Evolutionary conservation across 1,140 invertebrate species (phyloP).

Genomic region (Zaprionus ornatus): DNA sequence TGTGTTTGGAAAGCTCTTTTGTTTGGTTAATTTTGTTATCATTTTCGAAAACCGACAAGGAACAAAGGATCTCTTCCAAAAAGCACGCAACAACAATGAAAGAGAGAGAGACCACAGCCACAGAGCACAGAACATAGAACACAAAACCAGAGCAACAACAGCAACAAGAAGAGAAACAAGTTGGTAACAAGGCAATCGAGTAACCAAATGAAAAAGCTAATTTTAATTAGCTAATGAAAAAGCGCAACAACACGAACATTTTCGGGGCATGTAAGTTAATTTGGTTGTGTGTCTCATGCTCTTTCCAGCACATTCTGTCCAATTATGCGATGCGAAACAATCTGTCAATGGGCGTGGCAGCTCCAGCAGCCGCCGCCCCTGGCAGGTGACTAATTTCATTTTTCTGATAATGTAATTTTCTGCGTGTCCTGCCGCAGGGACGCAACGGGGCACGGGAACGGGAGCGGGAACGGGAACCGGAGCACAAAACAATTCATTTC

Average conservation of each 20-base stretch:
- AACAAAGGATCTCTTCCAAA: constrained; percentile 8
- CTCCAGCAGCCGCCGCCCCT: constrained; percentile 5
- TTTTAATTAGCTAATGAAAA: constrained; percentile 58
- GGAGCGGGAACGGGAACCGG: too few relatives aligned
- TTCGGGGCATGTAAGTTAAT: constrained; percentile 40
- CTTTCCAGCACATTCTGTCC: constrained; percentile 5
- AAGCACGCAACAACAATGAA: constrained; percentile 20
- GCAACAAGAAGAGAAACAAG: constrained; percentile 13
- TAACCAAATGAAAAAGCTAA: constrained; percentile 47
- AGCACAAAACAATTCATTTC: constrained; percentile 28
- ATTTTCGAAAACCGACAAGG: constrained; percentile 28
- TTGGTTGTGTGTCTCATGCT: constrained; percentile 7
- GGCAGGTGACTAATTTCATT: constrained; percentile 52
- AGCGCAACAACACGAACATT: constrained; percentile 40
- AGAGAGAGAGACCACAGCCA: neutral
- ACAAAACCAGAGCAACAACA: constrained; percentile 22
- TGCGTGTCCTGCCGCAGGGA: constrained; percentile 1
- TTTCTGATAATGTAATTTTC: constrained; percentile 62
- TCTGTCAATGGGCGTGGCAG: constrained; percentile 36
- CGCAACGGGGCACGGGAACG: neutral
- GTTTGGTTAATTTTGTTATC: constrained; percentile 32
- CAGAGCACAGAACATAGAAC: neutral
- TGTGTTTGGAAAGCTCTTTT: constrained; percentile 26
- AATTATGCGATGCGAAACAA: constrained; percentile 35
- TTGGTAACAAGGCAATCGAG: constrained; percentile 41